Conservation (phyloP, 2,113 vertebrate species). For the Pyxicephalus adspersus region DNA sequence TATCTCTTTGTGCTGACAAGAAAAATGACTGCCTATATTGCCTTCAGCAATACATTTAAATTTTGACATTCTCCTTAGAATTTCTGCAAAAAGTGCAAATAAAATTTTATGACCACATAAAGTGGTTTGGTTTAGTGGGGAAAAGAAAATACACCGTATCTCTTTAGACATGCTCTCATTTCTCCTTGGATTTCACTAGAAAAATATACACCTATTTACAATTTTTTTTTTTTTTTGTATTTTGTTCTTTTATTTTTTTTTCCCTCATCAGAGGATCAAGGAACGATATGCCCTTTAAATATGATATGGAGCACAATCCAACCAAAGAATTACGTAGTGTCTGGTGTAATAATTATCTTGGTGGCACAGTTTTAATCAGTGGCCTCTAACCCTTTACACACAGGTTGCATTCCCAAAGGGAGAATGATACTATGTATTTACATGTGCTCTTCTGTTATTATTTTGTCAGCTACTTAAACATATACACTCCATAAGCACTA, state of each 20-base stretch:
- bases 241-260: slow-evolving; percentile 17
- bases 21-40: slow-evolving; percentile 56
- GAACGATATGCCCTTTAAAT: slow-evolving; percentile 20
- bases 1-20: slow-evolving; percentile 55
- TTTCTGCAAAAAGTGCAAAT: slow-evolving; percentile 62
- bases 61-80: slow-evolving; percentile 62
- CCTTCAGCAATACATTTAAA: slow-evolving; percentile 63
- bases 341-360: slow-evolving; percentile 75
- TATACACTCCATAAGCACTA: slow-evolving; percentile 68
- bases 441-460: slow-evolving; percentile 88
- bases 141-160: slow-evolving; percentile 51
- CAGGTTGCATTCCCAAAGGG: slow-evolving; percentile 83
- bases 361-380: slow-evolving; percentile 73
- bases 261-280: slow-evolving; percentile 1
- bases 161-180: slow-evolving; percentile 36
- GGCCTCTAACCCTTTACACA: slow-evolving; percentile 79
- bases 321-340: slow-evolving; percentile 64
- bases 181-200: slow-evolving; percentile 35
- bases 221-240: background rate
- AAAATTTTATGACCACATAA: slow-evolving; percentile 61
- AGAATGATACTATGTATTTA: slow-evolving; percentile 84
- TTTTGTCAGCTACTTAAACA: slow-evolving; percentile 77
- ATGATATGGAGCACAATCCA: slow-evolving; percentile 44
- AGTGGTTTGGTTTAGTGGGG: slow-evolving; percentile 56
- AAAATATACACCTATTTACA: slow-evolving; percentile 56